phyloP scores from a whole-genome alignment of 1,140 invertebrate species.

The Brachionus rubens region DNA sequence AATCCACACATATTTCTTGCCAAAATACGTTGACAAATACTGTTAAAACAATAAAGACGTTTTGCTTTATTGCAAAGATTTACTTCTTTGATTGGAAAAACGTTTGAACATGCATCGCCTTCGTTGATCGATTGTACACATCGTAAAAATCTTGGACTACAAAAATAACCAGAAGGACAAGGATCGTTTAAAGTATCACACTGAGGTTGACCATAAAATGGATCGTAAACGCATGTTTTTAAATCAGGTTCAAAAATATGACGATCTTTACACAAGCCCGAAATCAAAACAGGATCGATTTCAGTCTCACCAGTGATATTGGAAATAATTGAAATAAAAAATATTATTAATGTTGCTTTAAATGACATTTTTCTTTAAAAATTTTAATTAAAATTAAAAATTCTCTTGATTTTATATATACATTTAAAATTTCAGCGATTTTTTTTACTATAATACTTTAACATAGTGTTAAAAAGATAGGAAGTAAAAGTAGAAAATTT shows the following conservation, averaged over 20 bases:
- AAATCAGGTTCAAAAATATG: background rate
- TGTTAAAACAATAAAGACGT: conserved; percentile 15
- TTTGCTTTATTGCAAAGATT: conserved; percentile 9
- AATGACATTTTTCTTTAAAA: no score
- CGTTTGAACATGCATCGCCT: background rate
- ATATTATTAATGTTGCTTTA: no score
- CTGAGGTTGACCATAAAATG: background rate
- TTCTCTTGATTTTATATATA: no score
- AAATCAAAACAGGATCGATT: no score
- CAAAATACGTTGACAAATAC: background rate
- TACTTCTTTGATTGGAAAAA: conserved; percentile 1
- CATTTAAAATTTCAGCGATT: no score
- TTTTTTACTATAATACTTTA: no score
- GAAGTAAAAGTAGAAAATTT: no score
- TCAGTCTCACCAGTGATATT: no score
- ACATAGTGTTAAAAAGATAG: no score
- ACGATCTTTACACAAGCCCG: background rate
- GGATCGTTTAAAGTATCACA: background rate
- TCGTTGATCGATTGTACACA: background rate
- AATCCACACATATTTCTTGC: background rate
- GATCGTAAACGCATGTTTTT: background rate
- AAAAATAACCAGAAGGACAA: background rate
- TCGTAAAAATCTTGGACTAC: background rate
- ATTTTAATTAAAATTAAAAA: no score
- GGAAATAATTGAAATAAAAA: no score